A percentile compares a stretch with the other conserved stretches of the same genome.
phyloP scores from a whole-genome alignment of 2,113 vertebrate genomes.

The Pollimyrus isidori region DNA sequence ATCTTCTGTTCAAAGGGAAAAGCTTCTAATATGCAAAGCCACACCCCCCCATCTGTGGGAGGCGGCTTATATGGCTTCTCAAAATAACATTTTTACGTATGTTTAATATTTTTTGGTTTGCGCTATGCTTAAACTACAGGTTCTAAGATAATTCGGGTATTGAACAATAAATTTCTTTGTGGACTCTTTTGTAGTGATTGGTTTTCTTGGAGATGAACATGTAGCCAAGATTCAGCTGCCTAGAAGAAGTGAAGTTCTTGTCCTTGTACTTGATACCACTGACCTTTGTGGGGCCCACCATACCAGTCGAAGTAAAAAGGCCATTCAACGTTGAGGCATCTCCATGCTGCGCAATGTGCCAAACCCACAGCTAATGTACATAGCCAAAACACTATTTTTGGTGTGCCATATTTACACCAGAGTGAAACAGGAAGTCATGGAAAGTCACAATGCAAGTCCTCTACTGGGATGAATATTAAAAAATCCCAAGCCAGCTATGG shows the following conservation, averaged over 20 bases:
- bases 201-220: neutral
- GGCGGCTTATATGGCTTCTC: neutral
- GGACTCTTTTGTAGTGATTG: neutral
- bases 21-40: neutral
- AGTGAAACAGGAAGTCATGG: neutral
- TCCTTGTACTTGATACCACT: neutral
- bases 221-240: neutral
- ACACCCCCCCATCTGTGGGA: neutral
- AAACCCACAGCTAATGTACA: neutral
- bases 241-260: neutral
- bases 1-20: neutral
- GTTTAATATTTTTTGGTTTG: neutral
- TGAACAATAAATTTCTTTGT: neutral
- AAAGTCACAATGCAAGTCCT: neutral
- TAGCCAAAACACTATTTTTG: conserved; percentile 1
- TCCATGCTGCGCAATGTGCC: neutral
- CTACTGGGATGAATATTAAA: neutral
- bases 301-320: neutral
- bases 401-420: neutral
- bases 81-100: neutral
- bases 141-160: neutral
- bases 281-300: neutral
- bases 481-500: neutral
- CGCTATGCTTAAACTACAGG: neutral
- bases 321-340: neutral